A percentile compares a stretch with the other conserved stretches of the same genome.
Evolutionary conservation across 2,888 invertebrate species (phyloP).

Genomic region (Sthenelais limicola): DNA sequence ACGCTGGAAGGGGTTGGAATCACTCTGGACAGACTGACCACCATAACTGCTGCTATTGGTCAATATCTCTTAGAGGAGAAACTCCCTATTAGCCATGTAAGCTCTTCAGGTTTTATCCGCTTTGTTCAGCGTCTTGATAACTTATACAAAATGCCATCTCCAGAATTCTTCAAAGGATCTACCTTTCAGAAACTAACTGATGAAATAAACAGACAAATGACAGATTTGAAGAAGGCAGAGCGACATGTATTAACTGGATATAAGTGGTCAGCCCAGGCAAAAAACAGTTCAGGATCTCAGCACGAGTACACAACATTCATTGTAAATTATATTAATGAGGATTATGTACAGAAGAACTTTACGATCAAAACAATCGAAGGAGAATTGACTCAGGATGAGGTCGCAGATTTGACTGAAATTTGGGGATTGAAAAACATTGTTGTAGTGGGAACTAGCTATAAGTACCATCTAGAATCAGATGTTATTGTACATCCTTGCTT

Average conservation of each 20-base stretch:
- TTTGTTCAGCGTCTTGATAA: neutral
- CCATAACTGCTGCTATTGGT: neutral
- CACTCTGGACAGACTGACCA: neutral
- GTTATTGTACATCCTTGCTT: neutral
- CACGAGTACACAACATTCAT: too few relatives aligned
- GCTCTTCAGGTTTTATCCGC: neutral
- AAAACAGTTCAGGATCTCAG: too few relatives aligned
- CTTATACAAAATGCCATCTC: conserved; percentile 12
- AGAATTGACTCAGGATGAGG: neutral
- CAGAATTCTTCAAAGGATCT: conserved; percentile 4
- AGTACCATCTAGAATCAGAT: too few relatives aligned
- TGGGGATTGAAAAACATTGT: conserved; percentile 9
- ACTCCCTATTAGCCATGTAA: conserved; percentile 1
- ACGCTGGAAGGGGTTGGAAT: neutral
- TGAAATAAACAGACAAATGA: conserved; percentile 11
- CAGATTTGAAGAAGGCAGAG: too few relatives aligned
- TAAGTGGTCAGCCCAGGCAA: too few relatives aligned
- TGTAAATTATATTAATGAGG: too few relatives aligned
- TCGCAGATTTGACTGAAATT: neutral
- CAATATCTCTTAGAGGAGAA: conserved; percentile 2
- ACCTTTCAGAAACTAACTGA: neutral
- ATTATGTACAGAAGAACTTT: too few relatives aligned
- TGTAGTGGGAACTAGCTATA: neutral
- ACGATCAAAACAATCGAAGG: too few relatives aligned
- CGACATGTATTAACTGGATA: too few relatives aligned